These are phyloP conservation scores for Scolopax rusticola DNA, from an alignment of 2,797 vertebrate species.

Conservation along the genomic window DNA sequence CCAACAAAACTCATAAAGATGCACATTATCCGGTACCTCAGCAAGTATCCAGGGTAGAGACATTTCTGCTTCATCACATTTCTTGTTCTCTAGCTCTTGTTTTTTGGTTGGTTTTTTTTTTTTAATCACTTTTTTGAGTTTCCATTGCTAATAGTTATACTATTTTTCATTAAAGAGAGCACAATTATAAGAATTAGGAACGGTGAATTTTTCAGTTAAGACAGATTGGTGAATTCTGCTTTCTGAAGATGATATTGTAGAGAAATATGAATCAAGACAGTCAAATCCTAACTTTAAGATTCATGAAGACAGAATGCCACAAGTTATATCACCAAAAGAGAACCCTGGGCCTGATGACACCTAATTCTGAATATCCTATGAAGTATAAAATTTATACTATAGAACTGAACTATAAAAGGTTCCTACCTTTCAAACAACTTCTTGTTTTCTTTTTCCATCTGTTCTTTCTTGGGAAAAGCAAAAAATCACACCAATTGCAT, in stretches of 20 bases:
- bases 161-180: background rate
- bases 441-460: background rate
- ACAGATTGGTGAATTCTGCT: background rate
- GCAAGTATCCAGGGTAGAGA: background rate
- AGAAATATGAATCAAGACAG: background rate
- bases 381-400: background rate
- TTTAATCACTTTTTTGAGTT: background rate
- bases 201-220: background rate
- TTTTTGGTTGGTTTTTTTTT: too few species aligned
- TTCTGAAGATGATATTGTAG: background rate
- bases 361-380: background rate
- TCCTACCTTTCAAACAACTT: background rate
- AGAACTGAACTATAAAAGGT: background rate
- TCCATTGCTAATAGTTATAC: background rate
- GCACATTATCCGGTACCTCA: background rate
- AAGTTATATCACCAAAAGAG: background rate
- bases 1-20: background rate
- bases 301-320: background rate
- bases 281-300: background rate
- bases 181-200: background rate
- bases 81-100: fast-evolving
- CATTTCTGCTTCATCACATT: background rate
- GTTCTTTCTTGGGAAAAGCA: background rate
- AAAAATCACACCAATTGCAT: background rate
- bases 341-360: background rate